These are phyloP conservation scores for Chelonoidis abingdonii DNA, from an alignment of 2,113 vertebrate genomes.

Conservation along the genomic window DNA sequence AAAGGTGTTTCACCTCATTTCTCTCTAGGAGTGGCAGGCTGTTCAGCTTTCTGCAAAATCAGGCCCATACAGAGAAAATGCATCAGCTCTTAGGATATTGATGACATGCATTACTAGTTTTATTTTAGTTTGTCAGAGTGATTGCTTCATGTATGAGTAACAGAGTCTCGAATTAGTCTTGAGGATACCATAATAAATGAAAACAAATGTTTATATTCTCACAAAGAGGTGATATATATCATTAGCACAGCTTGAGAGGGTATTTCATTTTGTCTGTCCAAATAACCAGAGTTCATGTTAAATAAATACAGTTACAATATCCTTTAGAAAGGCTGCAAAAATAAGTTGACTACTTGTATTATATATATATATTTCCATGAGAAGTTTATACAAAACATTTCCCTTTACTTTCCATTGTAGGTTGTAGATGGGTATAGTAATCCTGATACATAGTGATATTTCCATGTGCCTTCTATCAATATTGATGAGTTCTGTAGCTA, in stretches of 20 bases:
- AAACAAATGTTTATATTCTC: not conserved
- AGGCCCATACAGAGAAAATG: not conserved
- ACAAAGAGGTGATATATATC: not conserved
- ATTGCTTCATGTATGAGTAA: not conserved
- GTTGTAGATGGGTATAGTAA: not conserved
- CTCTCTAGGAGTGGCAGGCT: not conserved
- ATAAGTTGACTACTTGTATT: accelerated
- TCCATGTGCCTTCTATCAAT: accelerated
- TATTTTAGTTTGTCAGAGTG: not conserved
- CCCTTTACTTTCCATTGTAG: not conserved
- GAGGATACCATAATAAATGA: not conserved
- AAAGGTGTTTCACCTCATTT: accelerated
- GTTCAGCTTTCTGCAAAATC: not conserved
- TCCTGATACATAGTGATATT: not conserved
- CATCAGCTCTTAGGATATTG: accelerated
- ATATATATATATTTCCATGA: accelerated
- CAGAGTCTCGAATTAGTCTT: accelerated
- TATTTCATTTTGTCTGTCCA: not conserved
- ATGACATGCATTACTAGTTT: accelerated
- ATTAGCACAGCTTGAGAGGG: accelerated
- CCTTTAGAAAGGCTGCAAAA: accelerated
- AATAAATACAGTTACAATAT: not conserved
- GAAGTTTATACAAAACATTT: not conserved
- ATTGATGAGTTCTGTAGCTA: accelerated
- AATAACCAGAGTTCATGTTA: accelerated